Base-by-base conservation (phyloP, 1,140 invertebrate species). In the Aphelinus certus region DNA sequence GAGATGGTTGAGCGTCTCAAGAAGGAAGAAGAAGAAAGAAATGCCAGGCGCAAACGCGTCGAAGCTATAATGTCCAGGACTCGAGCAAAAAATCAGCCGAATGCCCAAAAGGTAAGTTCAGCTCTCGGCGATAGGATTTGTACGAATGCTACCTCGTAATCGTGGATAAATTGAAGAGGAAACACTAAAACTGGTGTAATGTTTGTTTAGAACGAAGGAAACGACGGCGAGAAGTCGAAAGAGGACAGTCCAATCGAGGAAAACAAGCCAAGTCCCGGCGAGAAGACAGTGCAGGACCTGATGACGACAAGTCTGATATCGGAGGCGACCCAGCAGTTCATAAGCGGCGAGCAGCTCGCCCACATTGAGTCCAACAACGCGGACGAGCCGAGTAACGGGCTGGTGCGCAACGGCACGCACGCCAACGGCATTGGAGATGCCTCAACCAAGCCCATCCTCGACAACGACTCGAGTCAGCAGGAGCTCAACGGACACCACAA, bases 41-140 rank as follows among this genome's bases (percentile, higher is more conserved):
- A 93, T 80, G 92, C 91, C 61, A 89, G 94, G 79, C 91, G 93
- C 63, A 94, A 93, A 83, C 89, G 94, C 66, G 94, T 95, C 2
- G 94, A 95, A 85, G 94, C 93, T 61, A 95, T 95, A 77, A 95
- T 95, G 94, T 89, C 91, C 55, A 89, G 94, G 79, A 95, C 94
- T 62, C 89, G 94, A 76, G 92, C 91, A 70, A 92, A 90, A 77
- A 90, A 89, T 79, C 87, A 89, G 78, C 81, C 86, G n/a, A 88
- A 88, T 78, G 87, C 90, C 7, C 76, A 81, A 26, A 88, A 87
- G 83, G 86, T 88, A 81, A 75, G 9, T 0, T 6, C 4, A 9
- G 4, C 4, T 53, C 51, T 53, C 51, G 51, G 4, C 51, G 51
- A 53, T 53, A 6, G 51, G 9, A 6, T 53, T 53, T 53, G 51